Conservation (phyloP, 1,140 invertebrate genomes). For the Anoplophora glabripennis region DNA sequence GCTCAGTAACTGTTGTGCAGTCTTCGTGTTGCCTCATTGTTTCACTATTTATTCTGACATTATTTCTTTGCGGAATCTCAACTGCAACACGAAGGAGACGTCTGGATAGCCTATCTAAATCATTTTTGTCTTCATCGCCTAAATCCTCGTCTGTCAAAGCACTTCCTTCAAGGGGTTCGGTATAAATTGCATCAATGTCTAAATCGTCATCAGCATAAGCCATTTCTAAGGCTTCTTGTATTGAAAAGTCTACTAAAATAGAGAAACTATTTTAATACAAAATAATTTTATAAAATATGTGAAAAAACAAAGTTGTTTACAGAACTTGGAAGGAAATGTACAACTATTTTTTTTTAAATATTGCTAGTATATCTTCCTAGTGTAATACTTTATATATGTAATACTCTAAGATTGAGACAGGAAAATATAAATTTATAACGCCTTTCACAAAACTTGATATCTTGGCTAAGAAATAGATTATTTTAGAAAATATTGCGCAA, state of each 20-base stretch:
- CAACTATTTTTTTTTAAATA: neutral
- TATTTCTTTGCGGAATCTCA: constrained; percentile 8
- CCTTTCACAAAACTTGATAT: neutral
- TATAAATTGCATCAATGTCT: constrained; percentile 22
- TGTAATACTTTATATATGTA: constrained; percentile 21
- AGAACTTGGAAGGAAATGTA: constrained; percentile 2
- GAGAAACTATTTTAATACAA: neutral
- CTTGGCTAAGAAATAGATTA: neutral
- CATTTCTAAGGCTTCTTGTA: constrained; percentile 54
- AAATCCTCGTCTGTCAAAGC: constrained; percentile 11
- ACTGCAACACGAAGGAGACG: constrained; percentile 11
- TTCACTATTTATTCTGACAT: constrained; percentile 1
- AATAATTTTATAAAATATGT: neutral
- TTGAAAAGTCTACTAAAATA: constrained; percentile 68
- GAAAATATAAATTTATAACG: neutral
- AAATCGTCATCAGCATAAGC: constrained; percentile 6
- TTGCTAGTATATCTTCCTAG: constrained; percentile 3
- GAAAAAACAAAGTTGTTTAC: too few relatives aligned
- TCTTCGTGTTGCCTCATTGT: neutral
- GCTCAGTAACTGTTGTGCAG: neutral
- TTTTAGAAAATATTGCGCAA: neutral
- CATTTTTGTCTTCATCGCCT: constrained; percentile 11
- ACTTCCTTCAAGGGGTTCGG: constrained; percentile 16
- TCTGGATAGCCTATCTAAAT: constrained; percentile 13
- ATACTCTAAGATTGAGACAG: constrained; percentile 4